A percentile compares a stretch with the other conserved stretches of the same genome.
Evolutionary conservation across 2,888 invertebrate genomes (phyloP).

Genomic region (Sesia apiformis): DNA sequence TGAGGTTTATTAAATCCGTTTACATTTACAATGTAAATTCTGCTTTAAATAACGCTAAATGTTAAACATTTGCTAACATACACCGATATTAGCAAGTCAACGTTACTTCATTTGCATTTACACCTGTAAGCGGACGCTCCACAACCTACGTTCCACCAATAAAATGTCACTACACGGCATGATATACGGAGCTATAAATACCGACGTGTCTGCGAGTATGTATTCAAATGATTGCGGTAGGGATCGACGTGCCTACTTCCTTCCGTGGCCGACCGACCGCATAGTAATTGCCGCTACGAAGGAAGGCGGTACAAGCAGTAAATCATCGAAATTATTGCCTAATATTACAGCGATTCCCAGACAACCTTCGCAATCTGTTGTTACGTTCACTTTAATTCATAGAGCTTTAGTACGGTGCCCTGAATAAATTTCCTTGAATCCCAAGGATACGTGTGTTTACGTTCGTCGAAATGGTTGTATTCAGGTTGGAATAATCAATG

Average conservation of each 20-base stretch:
- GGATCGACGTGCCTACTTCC: slow-evolving; percentile 66
- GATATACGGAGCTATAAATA: slow-evolving; percentile 62
- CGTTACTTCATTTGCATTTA: slow-evolving; percentile 38
- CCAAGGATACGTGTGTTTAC: slow-evolving; percentile 27
- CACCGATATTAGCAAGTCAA: neutral
- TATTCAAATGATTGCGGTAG: slow-evolving; percentile 68
- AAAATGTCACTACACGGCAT: slow-evolving; percentile 57
- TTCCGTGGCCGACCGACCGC: slow-evolving; percentile 60
- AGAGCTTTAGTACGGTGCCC: slow-evolving; percentile 40
- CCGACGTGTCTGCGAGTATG: slow-evolving; percentile 49
- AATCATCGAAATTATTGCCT: slow-evolving; percentile 72
- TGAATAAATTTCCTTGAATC: slow-evolving; percentile 40
- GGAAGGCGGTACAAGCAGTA: slow-evolving; percentile 50
- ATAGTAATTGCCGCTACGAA: slow-evolving; percentile 58
- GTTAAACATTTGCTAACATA: neutral
- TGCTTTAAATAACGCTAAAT: too few relatives aligned
- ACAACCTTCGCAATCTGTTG: slow-evolving; percentile 52
- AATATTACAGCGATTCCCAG: slow-evolving; percentile 53
- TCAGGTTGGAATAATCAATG: neutral
- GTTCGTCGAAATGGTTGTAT: slow-evolving; percentile 3
- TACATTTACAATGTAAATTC: too few relatives aligned
- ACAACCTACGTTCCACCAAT: slow-evolving; percentile 36
- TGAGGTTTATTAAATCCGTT: too few relatives aligned
- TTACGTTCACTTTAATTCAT: slow-evolving; percentile 48
- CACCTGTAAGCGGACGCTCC: slow-evolving; percentile 6